Base-by-base conservation (phyloP, 2,113 vertebrate species). In the Donacobius atricapilla region DNA sequence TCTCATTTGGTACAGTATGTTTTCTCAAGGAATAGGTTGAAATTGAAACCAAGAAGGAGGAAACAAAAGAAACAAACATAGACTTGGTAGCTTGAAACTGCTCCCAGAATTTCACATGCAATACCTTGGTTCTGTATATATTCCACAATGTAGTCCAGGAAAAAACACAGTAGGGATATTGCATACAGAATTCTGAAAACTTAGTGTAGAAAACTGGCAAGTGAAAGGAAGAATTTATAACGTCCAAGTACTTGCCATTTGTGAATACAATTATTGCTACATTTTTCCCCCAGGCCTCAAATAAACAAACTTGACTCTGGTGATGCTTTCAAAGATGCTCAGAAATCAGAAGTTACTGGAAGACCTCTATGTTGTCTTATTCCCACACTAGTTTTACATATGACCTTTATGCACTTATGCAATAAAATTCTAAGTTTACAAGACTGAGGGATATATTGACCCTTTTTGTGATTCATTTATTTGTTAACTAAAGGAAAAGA, bases 351-450 rank as follows among this genome's bases (percentile, higher is more conserved):
- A 96, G 42, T 89, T 93, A 76, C 47, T 70, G 57, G 71, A 96
- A 85, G 70, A 65, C 35, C 6, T 89, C 54, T 76, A 8, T 69
- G 65, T 84, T 87, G 13, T 78, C 57, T 69, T 82, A 53, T 94
- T 96, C 82, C 71, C 88, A 93, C 48, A 71, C 71, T 94, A 83
- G 63, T 83, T 91, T 92, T 85, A 37, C 35, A 27, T 73, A 31
- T 37, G 64, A 83, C 40, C 64, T 73, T 94, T 90, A 81, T 83
- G 54, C 4, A 11, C 27, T 92, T 86, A 22, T 0, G 54, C 53
- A 66, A 19, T 88, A 63, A 70, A 94, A 69, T 33, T 90, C 45
- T 65, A 44, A 45, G 40, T 91, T 84, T 91, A 60, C 39, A 54
- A 78, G 64, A 50, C 58, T 80, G 13, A 17, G 1, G 0, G 17